Evolutionary conservation across 2,113 vertebrate species (phyloP).

Genomic region (Genyomyrus donnyi): DNA sequence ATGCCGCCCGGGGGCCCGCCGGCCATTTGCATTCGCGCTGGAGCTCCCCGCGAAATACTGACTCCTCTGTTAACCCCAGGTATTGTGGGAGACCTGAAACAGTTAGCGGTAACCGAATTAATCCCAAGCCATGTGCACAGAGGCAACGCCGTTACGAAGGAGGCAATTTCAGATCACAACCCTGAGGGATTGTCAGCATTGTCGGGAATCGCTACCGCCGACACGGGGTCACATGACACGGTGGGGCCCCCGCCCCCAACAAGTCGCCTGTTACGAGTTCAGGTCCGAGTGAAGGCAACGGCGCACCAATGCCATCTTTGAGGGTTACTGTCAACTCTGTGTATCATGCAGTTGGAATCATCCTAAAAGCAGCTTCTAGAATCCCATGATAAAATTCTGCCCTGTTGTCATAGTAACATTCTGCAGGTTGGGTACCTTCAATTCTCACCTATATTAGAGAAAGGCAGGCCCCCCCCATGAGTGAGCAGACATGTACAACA

Average conservation of each 20-base stretch:
- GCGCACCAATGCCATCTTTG: background rate
- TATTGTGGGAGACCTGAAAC: background rate
- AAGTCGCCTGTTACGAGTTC: background rate
- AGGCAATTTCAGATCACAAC: too few species aligned
- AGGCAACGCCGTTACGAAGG: too few species aligned
- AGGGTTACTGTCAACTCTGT: background rate
- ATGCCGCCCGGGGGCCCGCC: slow-evolving; percentile 34
- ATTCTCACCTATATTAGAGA: background rate
- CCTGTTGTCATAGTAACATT: background rate
- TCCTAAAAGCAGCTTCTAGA: background rate
- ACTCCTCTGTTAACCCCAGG: slow-evolving; percentile 24
- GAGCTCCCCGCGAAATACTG: slow-evolving; percentile 27
- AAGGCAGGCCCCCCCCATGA: slow-evolving; percentile 27
- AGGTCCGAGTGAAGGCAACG: background rate
- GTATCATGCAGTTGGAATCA: background rate
- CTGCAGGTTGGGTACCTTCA: background rate
- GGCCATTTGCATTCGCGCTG: slow-evolving; percentile 51
- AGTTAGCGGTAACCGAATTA: slow-evolving; percentile 1
- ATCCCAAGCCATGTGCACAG: background rate
- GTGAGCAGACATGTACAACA: slow-evolving; percentile 31
- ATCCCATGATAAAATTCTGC: background rate
- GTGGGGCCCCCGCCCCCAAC: background rate
- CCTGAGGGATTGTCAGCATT: background rate
- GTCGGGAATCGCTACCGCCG: background rate
- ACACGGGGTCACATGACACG: background rate